Conservation (phyloP, 30 jellyfish, hydroid and myxozoan genomes). For the Aurelia sp. region DNA sequence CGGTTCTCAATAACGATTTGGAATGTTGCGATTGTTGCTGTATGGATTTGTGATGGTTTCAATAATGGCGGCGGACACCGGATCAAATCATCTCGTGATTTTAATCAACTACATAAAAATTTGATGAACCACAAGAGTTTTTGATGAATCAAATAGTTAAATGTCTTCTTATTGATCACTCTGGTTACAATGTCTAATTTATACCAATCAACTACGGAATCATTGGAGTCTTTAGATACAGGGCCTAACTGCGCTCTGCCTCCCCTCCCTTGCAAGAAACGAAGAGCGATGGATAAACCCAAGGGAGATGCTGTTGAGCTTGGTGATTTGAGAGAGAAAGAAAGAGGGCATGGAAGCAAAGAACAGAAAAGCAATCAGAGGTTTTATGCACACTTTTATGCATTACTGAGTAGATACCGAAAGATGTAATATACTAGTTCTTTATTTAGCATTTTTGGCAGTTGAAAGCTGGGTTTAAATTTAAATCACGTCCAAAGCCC, state of each 20-base stretch:
- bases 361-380: constrained; percentile 6
- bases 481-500: too few species aligned
- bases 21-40: too few species aligned
- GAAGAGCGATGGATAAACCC: constrained; percentile 49
- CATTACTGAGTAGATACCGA: neutral
- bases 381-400: neutral
- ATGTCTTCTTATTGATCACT: neutral
- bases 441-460: too few species aligned
- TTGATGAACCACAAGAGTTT: too few species aligned
- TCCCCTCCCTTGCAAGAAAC: constrained; percentile 69
- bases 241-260: constrained; percentile 80
- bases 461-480: too few species aligned
- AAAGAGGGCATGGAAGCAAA: neutral
- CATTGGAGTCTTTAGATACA: constrained; percentile 61
- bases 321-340: constrained; percentile 8
- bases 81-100: too few species aligned
- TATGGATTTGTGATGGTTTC: too few species aligned
- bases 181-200: constrained; percentile 47
- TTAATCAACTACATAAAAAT: too few species aligned
- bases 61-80: too few species aligned
- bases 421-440: too few species aligned
- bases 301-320: constrained; percentile 23
- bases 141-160: too few species aligned
- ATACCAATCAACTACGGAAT: constrained; percentile 79
- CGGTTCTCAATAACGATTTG: too few species aligned